Evolutionary conservation across 2,797 vertebrate species (phyloP).

Genomic region (Morus bassanus): DNA sequence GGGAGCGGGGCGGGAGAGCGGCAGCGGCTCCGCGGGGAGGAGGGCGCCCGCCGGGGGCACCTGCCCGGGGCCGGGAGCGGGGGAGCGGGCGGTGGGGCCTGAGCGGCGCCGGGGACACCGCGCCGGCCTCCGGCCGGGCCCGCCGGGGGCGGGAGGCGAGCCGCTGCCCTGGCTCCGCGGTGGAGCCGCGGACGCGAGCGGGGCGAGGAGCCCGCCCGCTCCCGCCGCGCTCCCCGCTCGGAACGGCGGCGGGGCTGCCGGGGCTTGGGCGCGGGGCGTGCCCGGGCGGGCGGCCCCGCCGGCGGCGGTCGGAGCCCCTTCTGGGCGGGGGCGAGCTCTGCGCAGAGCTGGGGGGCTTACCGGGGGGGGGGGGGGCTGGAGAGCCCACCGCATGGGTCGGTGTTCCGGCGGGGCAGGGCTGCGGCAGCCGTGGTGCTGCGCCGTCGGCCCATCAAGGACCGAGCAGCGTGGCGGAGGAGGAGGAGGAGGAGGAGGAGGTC

Average conservation of each 20-base stretch:
- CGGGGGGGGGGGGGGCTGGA: no score
- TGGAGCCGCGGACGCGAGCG: neutral
- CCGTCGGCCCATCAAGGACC: neutral
- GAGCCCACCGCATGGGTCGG: no score
- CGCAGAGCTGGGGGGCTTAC: neutral
- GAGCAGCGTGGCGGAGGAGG: neutral
- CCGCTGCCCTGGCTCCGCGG: neutral
- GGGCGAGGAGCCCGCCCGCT: neutral
- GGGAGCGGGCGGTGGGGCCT: neutral
- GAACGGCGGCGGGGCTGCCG: neutral
- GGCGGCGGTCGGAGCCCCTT: fast-evolving
- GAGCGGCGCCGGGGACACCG: neutral
- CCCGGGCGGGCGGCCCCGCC: neutral
- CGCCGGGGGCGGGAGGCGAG: neutral
- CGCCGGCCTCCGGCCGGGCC: neutral
- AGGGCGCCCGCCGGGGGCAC: neutral
- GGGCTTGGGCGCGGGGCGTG: neutral
- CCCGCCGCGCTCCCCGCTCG: neutral
- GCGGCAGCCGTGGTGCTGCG: neutral
- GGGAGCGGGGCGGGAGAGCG: neutral
- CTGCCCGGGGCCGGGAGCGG: neutral
- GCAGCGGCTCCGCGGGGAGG: neutral
- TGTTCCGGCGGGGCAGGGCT: neutral
- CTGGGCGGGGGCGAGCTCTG: neutral
- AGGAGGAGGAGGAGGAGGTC: neutral